Evolutionary conservation across 1,140 invertebrate species (phyloP).

Genomic region (Drosophila watanabei): DNA sequence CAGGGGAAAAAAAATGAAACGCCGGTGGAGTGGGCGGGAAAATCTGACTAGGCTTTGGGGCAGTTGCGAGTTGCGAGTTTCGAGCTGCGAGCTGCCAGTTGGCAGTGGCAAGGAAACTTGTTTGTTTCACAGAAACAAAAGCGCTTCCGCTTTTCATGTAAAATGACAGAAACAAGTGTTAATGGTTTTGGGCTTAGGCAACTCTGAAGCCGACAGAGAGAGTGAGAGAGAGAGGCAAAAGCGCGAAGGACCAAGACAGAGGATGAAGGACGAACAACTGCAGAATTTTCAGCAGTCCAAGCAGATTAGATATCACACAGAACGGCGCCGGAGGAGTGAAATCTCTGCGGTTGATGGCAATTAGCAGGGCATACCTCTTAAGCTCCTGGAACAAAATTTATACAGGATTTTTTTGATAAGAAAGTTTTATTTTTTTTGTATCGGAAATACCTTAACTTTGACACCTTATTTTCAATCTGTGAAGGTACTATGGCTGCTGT

Average conservation of each 20-base stretch:
- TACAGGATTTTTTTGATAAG: not conserved
- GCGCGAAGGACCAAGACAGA: slow-evolving; percentile 7
- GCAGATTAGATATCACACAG: slow-evolving; percentile 29
- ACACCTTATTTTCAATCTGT: not conserved
- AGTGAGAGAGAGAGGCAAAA: not conserved
- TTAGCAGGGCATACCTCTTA: not conserved
- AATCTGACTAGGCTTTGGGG: slow-evolving; percentile 52
- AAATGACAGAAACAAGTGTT: slow-evolving; percentile 83
- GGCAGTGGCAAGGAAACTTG: slow-evolving; percentile 69
- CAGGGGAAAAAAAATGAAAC: slow-evolving; percentile 2
- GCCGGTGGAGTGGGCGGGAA: not conserved
- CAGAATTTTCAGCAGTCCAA: slow-evolving; percentile 13
- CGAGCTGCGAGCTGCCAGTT: slow-evolving; percentile 32
- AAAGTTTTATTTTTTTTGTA: not conserved
- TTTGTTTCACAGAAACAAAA: slow-evolving; percentile 83
- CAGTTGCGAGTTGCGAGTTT: slow-evolving; percentile 42
- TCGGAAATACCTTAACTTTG: not conserved
- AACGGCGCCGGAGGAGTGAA: not conserved
- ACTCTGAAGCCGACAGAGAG: slow-evolving; percentile 12
- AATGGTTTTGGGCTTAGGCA: slow-evolving; percentile 77
- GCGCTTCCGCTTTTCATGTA: slow-evolving; percentile 82
- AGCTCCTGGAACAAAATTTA: not conserved
- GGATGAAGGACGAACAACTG: slow-evolving; percentile 4
- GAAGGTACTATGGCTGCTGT: not conserved
- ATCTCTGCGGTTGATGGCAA: slow-evolving; percentile 17